Evolutionary conservation across 2,888 invertebrate genomes (phyloP).

Genomic region (Phalera bucephala): DNA sequence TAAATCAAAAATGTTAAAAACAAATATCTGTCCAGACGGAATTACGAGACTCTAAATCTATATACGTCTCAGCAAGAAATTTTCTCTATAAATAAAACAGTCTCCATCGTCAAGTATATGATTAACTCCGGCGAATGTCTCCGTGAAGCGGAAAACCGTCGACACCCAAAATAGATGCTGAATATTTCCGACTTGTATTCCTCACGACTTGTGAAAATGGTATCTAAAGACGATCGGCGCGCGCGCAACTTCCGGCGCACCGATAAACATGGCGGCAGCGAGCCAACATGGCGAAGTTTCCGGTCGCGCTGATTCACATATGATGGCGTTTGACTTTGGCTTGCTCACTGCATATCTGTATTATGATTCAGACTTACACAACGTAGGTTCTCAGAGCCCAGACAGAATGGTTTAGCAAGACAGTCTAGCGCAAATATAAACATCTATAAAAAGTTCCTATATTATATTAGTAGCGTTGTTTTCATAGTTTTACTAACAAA

Average conservation of each 20-base stretch:
- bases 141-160: conserved; percentile 77
- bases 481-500: too few species aligned
- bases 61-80: conserved; percentile 54
- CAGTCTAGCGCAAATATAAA: conserved; percentile 49
- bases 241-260: conserved; percentile 80
- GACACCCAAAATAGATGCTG: conserved; percentile 69
- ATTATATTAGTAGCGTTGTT: background rate
- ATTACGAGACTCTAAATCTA: conserved; percentile 62
- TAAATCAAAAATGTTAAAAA: conserved; percentile 5
- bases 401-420: conserved; percentile 53
- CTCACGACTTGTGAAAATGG: conserved; percentile 70
- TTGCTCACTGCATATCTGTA: conserved; percentile 78
- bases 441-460: background rate
- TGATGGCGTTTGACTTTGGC: conserved; percentile 64
- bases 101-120: conserved; percentile 68
- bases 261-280: conserved; percentile 77
- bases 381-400: conserved; percentile 52
- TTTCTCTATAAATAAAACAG: conserved; percentile 67
- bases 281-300: conserved; percentile 80
- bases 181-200: conserved; percentile 77
- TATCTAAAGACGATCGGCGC: conserved; percentile 75
- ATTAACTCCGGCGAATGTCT: conserved; percentile 74
- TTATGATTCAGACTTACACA: conserved; percentile 77
- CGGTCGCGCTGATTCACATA: conserved; percentile 79
- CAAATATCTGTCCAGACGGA: conserved; percentile 45